These are phyloP conservation scores for Argynnis bischoffii DNA, from an alignment of 2,888 invertebrate species.

Conservation along the genomic window DNA sequence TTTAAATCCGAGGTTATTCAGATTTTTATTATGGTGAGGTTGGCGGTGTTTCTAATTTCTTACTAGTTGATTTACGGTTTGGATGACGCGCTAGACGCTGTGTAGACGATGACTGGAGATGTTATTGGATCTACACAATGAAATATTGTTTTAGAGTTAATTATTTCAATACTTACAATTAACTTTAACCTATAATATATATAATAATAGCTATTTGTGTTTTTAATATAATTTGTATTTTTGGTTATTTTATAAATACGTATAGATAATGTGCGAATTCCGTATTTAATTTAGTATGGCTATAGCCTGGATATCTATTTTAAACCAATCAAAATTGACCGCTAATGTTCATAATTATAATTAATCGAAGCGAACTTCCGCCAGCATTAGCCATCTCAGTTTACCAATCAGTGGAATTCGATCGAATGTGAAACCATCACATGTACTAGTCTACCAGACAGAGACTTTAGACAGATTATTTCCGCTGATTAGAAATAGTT, in stretches of 20 bases:
- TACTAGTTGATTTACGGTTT: conserved; percentile 69
- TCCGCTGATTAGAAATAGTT: conserved; percentile 54
- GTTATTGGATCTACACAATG: conserved; percentile 46
- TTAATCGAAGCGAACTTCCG: conserved; percentile 62
- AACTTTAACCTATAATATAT: too few species aligned
- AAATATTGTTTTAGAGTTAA: conserved; percentile 36
- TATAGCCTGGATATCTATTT: too few species aligned
- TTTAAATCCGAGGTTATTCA: conserved; percentile 77
- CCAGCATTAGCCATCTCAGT: conserved; percentile 52
- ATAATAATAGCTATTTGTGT: too few species aligned
- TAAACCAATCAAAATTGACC: conserved; percentile 18
- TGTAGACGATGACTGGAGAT: conserved; percentile 54
- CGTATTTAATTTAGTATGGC: background rate
- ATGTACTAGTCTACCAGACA: conserved; percentile 72
- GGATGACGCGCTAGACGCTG: conserved; percentile 62
- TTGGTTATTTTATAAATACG: background rate
- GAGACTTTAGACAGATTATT: conserved; percentile 75
- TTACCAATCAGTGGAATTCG: conserved; percentile 60
- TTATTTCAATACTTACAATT: background rate
- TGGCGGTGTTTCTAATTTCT: conserved; percentile 74
- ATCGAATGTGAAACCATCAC: conserved; percentile 68
- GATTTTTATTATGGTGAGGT: conserved; percentile 67
- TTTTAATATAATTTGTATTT: too few species aligned
- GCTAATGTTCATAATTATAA: conserved; percentile 26
- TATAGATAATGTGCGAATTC: background rate